Percentiles rank a stretch among this genome's conserved stretches.
Conservation (phyloP, 2,113 vertebrate genomes). For the Progne subis region DNA sequence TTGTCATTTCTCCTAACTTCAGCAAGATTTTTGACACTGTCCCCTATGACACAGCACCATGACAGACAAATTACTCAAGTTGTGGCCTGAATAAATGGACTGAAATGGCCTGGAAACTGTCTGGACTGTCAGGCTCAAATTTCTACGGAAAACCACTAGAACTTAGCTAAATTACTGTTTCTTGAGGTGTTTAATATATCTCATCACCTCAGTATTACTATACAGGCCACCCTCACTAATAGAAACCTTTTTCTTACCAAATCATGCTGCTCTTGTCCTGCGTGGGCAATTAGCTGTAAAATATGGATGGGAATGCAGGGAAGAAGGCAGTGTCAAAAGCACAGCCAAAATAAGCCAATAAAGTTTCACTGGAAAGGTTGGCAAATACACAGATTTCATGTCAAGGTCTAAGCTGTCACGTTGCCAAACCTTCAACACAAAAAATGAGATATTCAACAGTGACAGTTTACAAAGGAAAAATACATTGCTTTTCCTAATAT, state of each 20-base stretch:
- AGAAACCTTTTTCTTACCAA: not conserved
- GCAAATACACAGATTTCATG: not conserved
- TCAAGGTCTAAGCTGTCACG: not conserved
- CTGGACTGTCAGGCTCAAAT: not conserved
- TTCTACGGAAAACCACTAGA: not conserved
- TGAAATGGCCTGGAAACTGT: not conserved
- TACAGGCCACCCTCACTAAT: not conserved
- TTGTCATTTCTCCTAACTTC: not conserved
- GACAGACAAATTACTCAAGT: not conserved
- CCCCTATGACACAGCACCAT: not conserved
- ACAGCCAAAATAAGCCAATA: not conserved
- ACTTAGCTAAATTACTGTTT: not conserved
- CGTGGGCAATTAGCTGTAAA: not conserved
- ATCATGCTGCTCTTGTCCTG: not conserved
- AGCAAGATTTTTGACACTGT: not conserved
- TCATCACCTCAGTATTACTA: not conserved
- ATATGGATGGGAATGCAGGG: not conserved
- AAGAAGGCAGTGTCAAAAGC: not conserved
- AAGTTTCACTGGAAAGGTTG: not conserved
- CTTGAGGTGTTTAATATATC: not conserved
- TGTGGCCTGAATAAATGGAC: not conserved
- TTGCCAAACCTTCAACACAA: not conserved
- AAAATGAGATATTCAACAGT: not conserved
- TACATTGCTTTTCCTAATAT: not conserved
- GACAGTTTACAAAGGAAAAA: not conserved